Percentiles rank a stretch among this genome's conserved stretches.
These are phyloP conservation scores for Ianthella basta DNA, from an alignment of 37 sponge, comb jelly and placozoan species.

Conservation along the genomic window DNA sequence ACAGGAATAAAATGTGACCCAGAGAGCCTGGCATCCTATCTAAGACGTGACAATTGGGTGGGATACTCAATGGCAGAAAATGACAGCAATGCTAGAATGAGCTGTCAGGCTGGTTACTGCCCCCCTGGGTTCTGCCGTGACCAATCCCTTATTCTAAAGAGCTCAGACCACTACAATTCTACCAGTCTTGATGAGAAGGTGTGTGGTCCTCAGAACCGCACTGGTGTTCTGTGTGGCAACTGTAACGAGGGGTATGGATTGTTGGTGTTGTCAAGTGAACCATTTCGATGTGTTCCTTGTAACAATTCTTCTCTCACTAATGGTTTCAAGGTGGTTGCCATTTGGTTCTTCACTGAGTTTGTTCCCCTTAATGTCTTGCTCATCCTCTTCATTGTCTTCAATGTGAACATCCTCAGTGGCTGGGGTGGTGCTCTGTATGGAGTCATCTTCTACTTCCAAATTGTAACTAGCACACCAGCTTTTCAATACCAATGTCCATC, in stretches of 20 bases:
- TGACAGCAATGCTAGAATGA: too few relatives aligned
- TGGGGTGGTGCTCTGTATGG: constrained; percentile 17
- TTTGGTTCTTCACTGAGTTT: constrained; percentile 22
- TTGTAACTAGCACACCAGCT: constrained; percentile 6
- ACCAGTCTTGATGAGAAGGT: not conserved
- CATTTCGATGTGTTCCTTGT: not conserved
- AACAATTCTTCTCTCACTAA: not conserved
- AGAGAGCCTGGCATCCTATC: not conserved
- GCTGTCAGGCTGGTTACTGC: not conserved
- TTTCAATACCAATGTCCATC: not conserved
- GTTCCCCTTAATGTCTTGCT: constrained; percentile 5
- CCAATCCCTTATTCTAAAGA: not conserved
- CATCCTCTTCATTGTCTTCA: constrained; percentile 4
- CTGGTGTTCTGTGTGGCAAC: constrained; percentile 2
- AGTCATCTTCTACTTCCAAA: not conserved
- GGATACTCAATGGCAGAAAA: not conserved
- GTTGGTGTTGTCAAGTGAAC: not conserved
- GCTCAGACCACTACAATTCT: constrained; percentile 16
- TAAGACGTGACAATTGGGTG: not conserved
- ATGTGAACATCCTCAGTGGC: constrained; percentile 6
- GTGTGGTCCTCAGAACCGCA: constrained; percentile 11
- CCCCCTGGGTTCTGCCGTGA: not conserved
- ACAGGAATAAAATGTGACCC: not conserved
- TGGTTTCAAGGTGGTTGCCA: not conserved
- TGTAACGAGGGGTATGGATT: not conserved